These are phyloP conservation scores for Pica pica DNA, from an alignment of 2,113 vertebrate species.

Conservation along the genomic window DNA sequence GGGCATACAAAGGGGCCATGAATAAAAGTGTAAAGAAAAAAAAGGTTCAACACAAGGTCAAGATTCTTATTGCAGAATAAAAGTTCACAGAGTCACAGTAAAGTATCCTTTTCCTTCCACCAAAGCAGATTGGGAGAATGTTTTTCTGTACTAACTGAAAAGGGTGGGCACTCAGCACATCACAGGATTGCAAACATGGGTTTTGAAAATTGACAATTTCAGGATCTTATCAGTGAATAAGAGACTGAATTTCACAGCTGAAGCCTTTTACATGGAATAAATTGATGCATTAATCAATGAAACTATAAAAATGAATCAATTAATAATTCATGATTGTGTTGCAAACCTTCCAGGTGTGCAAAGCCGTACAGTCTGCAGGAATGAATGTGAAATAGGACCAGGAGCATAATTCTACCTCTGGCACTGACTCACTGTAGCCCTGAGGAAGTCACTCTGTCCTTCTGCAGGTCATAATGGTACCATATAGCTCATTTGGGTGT, in stretches of 20 bases:
- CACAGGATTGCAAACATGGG: not conserved
- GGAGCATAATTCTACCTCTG: not conserved
- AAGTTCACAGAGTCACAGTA: not conserved
- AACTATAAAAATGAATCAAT: not conserved
- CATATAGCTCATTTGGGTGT: not conserved
- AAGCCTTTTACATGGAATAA: not conserved
- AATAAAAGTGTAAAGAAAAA: not conserved
- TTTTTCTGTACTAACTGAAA: not conserved
- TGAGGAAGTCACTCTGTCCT: slow-evolving; percentile 7
- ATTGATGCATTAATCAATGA: not conserved
- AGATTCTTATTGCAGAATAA: not conserved
- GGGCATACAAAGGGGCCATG: not conserved
- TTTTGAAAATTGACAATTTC: not conserved
- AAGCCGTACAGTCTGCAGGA: not conserved
- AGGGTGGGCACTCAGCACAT: not conserved
- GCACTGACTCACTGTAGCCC: slow-evolving; percentile 13
- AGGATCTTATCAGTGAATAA: not conserved
- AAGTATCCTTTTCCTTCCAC: not conserved
- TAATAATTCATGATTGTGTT: not conserved
- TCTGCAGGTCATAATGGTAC: not conserved
- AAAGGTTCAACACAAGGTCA: not conserved
- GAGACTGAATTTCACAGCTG: not conserved
- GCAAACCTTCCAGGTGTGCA: not conserved
- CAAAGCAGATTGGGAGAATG: not conserved
- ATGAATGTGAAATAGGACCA: not conserved